Evolutionary conservation across 2,797 vertebrate genomes (phyloP).

Genomic region (Eutrigla gurnardus): DNA sequence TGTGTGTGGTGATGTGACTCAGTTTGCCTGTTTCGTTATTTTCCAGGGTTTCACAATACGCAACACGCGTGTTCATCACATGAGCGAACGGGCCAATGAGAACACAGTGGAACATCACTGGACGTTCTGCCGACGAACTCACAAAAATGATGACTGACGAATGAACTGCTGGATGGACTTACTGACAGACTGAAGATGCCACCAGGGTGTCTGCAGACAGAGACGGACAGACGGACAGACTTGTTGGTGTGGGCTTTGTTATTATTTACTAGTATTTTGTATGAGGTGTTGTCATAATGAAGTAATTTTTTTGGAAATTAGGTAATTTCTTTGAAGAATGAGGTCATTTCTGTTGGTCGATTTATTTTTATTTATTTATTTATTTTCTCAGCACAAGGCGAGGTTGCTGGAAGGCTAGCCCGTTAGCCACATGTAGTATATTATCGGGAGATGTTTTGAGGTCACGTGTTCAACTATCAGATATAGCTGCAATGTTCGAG

Average conservation of each 20-base stretch:
- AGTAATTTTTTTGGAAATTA: background rate
- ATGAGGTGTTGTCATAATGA: background rate
- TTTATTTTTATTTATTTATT: background rate
- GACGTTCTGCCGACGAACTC: conserved; percentile 93
- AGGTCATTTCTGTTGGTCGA: background rate
- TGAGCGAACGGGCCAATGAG: conserved; percentile 96
- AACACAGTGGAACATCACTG: conserved; percentile 98
- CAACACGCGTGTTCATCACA: conserved; percentile 95
- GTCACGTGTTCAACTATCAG: conserved; percentile 1
- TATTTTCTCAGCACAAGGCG: background rate
- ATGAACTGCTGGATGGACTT: background rate
- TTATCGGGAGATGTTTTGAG: background rate
- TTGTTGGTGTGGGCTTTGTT: conserved; percentile 4
- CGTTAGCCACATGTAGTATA: background rate
- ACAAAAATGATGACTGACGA: conserved; percentile 88
- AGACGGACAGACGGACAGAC: background rate
- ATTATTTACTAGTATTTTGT: conserved; percentile 9
- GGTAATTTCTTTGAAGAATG: background rate
- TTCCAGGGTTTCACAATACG: conserved; percentile 93
- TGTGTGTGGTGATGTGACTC: background rate
- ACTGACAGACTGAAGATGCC: background rate
- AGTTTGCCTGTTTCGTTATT: background rate
- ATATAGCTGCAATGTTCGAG: background rate
- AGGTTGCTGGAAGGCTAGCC: background rate
- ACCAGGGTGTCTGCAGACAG: background rate